A percentile compares a stretch with the other conserved stretches of the same genome.
These are phyloP conservation scores for Lagodon rhomboides DNA, from an alignment of 2,797 vertebrate genomes.

Conservation along the genomic window DNA sequence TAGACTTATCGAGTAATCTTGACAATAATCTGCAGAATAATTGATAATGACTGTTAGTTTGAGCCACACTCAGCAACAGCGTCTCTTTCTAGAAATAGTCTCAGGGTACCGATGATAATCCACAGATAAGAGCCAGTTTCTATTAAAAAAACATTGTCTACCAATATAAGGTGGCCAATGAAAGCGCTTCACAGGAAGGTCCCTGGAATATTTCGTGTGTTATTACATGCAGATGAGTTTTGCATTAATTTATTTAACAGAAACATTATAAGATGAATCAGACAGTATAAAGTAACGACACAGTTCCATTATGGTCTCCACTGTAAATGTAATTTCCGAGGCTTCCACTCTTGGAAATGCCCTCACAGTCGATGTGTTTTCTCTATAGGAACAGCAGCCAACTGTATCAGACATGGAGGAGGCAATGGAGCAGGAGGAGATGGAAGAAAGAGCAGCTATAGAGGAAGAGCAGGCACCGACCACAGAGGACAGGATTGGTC, in stretches of 20 bases:
- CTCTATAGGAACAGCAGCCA: constrained; percentile 59
- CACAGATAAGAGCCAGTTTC: background rate
- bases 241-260: too few species aligned
- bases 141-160: background rate
- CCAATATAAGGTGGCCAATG: background rate
- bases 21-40: too few species aligned
- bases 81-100: background rate
- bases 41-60: too few species aligned
- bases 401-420: constrained; percentile 38
- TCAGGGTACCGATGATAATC: background rate
- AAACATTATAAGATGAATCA: background rate
- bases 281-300: background rate
- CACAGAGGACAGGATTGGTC: constrained; percentile 43
- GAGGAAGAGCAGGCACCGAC: constrained; percentile 46
- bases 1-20: too few species aligned
- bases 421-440: constrained; percentile 33
- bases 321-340: background rate
- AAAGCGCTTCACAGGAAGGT: background rate
- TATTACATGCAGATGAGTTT: background rate
- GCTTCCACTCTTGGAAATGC: background rate
- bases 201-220: background rate
- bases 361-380: background rate
- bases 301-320: background rate
- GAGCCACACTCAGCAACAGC: background rate
- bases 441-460: constrained; percentile 32